phyloP scores from a whole-genome alignment of 2,888 invertebrate genomes.

The Limnephilus lunatus region DNA sequence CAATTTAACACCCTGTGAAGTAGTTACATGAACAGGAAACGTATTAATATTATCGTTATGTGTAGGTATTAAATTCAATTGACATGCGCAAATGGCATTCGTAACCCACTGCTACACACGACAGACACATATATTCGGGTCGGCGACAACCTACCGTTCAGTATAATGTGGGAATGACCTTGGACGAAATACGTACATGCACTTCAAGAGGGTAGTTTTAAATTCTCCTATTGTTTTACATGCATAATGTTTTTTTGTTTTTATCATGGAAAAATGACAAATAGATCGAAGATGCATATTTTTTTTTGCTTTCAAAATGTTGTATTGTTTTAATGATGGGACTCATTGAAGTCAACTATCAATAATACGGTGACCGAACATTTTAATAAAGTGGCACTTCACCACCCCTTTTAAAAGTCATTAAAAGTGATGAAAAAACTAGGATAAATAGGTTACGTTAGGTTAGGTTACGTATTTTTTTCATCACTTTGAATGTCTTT shows the following conservation, averaged over 20 bases:
- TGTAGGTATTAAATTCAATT: neutral
- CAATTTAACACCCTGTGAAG: neutral
- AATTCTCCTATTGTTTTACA: neutral
- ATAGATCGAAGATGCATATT: neutral
- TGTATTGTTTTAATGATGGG: too few relatives aligned
- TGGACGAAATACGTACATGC: neutral
- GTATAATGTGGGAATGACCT: neutral
- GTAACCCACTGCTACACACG: neutral
- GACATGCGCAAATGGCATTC: neutral
- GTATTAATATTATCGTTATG: neutral
- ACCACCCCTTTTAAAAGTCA: too few relatives aligned
- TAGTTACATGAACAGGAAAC: neutral
- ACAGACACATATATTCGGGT: neutral
- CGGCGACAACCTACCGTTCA: neutral
- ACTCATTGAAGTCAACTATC: too few relatives aligned
- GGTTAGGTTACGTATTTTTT: too few relatives aligned
- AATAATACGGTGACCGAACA: too few relatives aligned
- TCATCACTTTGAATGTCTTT: too few relatives aligned
- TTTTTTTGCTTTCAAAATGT: neutral
- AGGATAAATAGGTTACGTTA: too few relatives aligned
- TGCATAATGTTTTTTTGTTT: neutral
- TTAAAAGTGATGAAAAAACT: too few relatives aligned
- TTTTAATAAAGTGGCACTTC: too few relatives aligned
- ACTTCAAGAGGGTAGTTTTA: neutral
- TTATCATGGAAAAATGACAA: neutral